Conservation (phyloP, 1,140 invertebrate genomes). For the Apis cerana region DNA sequence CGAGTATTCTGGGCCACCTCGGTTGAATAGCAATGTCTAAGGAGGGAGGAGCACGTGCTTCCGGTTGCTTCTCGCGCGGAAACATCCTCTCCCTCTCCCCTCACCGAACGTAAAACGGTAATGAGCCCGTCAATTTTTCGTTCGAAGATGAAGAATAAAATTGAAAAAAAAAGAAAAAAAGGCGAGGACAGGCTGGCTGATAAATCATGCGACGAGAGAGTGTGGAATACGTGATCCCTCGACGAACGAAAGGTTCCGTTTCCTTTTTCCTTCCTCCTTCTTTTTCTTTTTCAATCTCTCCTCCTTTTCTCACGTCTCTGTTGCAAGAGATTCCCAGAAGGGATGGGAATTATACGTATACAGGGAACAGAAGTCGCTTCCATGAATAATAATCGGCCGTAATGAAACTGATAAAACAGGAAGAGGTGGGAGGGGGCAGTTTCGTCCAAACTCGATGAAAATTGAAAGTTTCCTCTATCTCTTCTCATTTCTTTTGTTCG, state of each 20-base stretch:
- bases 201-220: conserved; percentile 23
- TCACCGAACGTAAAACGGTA: conserved; percentile 24
- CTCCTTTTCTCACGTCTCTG: neutral
- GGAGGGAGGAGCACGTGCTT: conserved; percentile 12
- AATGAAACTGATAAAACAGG: neutral
- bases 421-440: no score
- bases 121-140: conserved; percentile 39
- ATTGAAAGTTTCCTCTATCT: neutral
- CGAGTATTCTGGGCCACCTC: neutral
- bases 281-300: neutral
- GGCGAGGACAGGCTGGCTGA: conserved; percentile 1
- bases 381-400: conserved; percentile 22
- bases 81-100: neutral
- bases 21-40: conserved; percentile 14
- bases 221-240: conserved; percentile 35
- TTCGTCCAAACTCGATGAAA: neutral
- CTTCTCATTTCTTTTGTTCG: neutral
- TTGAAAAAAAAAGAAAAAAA: neutral
- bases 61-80: conserved; percentile 5
- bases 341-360: neutral
- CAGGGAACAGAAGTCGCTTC: neutral
- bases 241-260: neutral
- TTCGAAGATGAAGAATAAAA: neutral
- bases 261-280: neutral
- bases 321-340: neutral